Evolutionary conservation across 2,888 invertebrate species (phyloP), one percentile per base, ranked within the genome.

Genomic region (Hymenopus coronatus): DNA sequence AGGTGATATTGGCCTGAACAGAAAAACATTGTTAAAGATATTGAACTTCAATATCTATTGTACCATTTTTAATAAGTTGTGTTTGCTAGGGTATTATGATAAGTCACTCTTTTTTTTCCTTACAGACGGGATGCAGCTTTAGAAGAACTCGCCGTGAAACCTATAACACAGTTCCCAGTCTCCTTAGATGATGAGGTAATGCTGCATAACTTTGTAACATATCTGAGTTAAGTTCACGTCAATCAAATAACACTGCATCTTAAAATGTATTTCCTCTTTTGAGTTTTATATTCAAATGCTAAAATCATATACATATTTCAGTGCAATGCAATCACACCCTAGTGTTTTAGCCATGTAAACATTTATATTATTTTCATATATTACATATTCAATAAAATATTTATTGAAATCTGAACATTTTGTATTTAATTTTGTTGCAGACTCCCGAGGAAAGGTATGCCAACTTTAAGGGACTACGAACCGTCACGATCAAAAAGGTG

Each of bases 131-230:
- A 96, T 91, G 93, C 95, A 82, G 97, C 96, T 84, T 92, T 97
- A 91, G 96, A 97, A 92, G 97, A 97, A 91, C 96, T 98, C 90
- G 98, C 98, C n/a, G 98, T 98, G 54, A 97, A 97, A 92, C 98
- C 98, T 14, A 95, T 98, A 88, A 96, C 96, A 33, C 97, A 97
- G 93, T 98, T 98, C 93, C 98, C 98, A 30, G 95, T 97, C 46
- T 95, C 96, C n/a, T 93, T 97, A 89, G 97, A 97, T 92, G 97
- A 97, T 93, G 97, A 97, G 95, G 97, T 97, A 93, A 95, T 89
- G 89, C n/a, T 33, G 8, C 12, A 40, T 40, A 40, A 40, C 12
- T 54, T 81, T 25, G 30, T 28, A 9, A 85, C 33, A 85, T 25
- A 40, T 40, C 83, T 83, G 6, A 33, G 8, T 8, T 33, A 33